A percentile compares a stretch with the other conserved stretches of the same genome.
Evolutionary conservation across 2,888 invertebrate species (phyloP).

Genomic region (Perdita meconis): DNA sequence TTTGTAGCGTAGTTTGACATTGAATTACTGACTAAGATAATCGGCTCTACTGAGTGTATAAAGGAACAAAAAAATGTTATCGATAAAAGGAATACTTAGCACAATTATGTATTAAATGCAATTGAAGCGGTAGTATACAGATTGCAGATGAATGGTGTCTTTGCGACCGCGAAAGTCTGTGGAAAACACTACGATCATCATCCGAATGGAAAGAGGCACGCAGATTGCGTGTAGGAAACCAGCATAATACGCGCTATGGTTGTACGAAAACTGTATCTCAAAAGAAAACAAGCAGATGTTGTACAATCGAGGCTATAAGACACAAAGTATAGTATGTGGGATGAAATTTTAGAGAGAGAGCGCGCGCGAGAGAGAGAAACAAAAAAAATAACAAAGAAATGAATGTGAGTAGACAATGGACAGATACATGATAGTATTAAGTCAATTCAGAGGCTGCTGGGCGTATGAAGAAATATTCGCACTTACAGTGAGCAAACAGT

Average conservation of each 20-base stretch:
- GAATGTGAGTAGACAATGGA: conserved; percentile 67
- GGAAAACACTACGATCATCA: conserved; percentile 55
- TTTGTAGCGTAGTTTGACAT: conserved; percentile 82
- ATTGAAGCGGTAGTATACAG: conserved; percentile 64
- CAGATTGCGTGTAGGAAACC: conserved; percentile 47
- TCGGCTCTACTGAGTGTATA: conserved; percentile 82
- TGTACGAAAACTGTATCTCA: conserved; percentile 63
- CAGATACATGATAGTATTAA: conserved; percentile 78
- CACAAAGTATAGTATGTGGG: conserved; percentile 69
- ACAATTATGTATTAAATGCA: conserved; percentile 79
- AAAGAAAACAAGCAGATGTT: conserved; percentile 46
- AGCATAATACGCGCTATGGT: conserved; percentile 56
- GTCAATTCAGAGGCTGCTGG: conserved; percentile 76
- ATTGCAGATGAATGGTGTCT: conserved; percentile 48
- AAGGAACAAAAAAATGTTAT: conserved; percentile 74
- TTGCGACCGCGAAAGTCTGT: conserved; percentile 32
- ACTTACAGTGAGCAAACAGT: conserved; percentile 62
- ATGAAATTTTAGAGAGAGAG: conserved; percentile 48
- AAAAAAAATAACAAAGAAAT: conserved; percentile 27
- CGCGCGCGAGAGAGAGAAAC: conserved; percentile 16
- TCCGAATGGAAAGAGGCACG: conserved; percentile 48
- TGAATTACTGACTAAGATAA: conserved; percentile 81
- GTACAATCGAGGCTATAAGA: conserved; percentile 68
- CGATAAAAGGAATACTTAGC: conserved; percentile 78
- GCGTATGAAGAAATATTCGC: conserved; percentile 61